Evolutionary conservation across 2,888 invertebrate genomes (phyloP), one percentile per base, ranked within the genome.

Genomic region (Siphlonurus alternatus): DNA sequence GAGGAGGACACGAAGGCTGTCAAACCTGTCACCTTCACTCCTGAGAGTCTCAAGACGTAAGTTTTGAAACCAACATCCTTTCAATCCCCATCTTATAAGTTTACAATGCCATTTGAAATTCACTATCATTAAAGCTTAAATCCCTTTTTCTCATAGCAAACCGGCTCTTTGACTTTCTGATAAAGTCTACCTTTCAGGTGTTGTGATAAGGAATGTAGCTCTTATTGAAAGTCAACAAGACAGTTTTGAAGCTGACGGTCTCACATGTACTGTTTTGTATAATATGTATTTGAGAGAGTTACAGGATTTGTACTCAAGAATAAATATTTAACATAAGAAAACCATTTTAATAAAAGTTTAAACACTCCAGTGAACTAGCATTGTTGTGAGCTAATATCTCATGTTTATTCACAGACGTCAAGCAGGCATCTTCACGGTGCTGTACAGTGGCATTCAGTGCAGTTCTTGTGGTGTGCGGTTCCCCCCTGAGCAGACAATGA

Each of bases 401-500:
- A 53, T 19, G 19, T 53, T 53, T 2, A 20, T 63, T 74, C 75
- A 10, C 73, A 89, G 88, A 3, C 83, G 86, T 25, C 90, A 94
- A 72, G 78, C 83, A 0, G 85, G 81, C 0, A 79, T 93, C 15
- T 84, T 93, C 18, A 72, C 81, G 0, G 75, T 77, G 5, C 77
- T 96, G 23, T 95, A 93, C 76, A 84, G 86, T 65, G 97, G 97
- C 56, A 89, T 94, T 82, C 97, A 96, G 74, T 99, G 99, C 78
- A 89, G 92, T 68, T 92, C 93, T 63, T 99, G 99, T 77, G 98
- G 98, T 38, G 85, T 93, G 66, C 83, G 97, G 60, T 97, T 98
- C 77, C 88, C 91, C 18, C 88, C 91, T 0, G 92, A 93, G 76
- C 88, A 89, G 72, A 91, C 89, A 7, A 88, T 88, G 69, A 85